These are phyloP conservation scores for Pluvianellus socialis DNA, from an alignment of 2,113 vertebrate species.

Conservation along the genomic window DNA sequence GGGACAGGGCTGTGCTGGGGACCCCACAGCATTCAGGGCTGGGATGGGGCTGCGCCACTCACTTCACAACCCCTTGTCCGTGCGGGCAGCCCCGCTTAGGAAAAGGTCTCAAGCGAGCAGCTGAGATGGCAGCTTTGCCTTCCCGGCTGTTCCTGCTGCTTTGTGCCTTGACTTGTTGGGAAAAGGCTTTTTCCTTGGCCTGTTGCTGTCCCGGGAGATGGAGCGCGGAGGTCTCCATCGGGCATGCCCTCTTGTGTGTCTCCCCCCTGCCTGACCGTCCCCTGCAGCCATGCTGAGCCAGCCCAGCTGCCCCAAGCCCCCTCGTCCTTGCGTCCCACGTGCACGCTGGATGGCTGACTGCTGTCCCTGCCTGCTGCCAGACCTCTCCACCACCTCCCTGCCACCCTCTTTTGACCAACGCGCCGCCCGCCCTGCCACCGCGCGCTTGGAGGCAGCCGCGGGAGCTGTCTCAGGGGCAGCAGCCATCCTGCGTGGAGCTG, in stretches of 20 bases:
- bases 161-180: background rate
- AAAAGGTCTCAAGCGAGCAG: background rate
- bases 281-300: background rate
- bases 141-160: background rate
- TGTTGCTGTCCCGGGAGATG: background rate
- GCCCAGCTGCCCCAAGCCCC: background rate
- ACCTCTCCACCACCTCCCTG: background rate
- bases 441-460: background rate
- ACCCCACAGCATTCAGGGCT: fast-evolving
- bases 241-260: background rate
- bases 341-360: fast-evolving
- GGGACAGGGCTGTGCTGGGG: background rate
- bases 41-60: background rate
- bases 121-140: background rate
- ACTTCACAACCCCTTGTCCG: background rate
- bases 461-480: background rate
- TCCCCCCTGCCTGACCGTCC: background rate
- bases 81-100: fast-evolving
- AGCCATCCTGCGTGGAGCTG: background rate
- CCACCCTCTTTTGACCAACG: background rate
- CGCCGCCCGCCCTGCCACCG: background rate
- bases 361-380: background rate
- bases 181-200: background rate
- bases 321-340: background rate
- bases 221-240: background rate